Percentiles rank a stretch among this genome's conserved stretches.
phyloP scores from a whole-genome alignment of 2,113 vertebrate genomes.

The Peromyscus leucopus region DNA sequence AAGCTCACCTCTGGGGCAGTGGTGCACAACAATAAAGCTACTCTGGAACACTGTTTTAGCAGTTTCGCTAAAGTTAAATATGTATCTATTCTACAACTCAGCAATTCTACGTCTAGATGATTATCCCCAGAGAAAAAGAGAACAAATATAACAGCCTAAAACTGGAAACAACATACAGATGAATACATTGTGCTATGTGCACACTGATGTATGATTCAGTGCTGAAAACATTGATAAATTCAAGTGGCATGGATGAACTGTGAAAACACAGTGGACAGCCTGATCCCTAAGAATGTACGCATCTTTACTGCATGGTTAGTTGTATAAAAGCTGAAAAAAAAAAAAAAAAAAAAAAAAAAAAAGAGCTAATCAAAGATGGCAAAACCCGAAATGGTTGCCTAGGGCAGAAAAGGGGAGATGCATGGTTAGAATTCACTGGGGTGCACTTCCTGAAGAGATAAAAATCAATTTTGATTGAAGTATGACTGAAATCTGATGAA shows the following conservation, averaged over 20 bases:
- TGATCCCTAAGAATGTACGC: background rate
- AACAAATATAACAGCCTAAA: slow-evolving; percentile 6
- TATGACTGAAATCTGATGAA: slow-evolving; percentile 28
- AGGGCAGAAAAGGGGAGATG: background rate
- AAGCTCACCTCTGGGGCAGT: slow-evolving; percentile 28
- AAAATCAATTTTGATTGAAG: slow-evolving; percentile 4
- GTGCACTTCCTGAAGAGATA: slow-evolving; percentile 6
- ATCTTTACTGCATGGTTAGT: background rate
- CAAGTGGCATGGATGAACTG: background rate
- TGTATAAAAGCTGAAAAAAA: slow-evolving; percentile 7
- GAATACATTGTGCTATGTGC: background rate
- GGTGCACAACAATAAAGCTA: background rate
- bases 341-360: background rate
- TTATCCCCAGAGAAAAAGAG: slow-evolving; percentile 37
- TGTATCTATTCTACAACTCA: background rate
- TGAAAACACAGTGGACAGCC: slow-evolving; percentile 15
- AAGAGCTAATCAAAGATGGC: slow-evolving; percentile 19
- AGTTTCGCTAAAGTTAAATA: slow-evolving; percentile 30
- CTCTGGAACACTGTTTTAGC: background rate
- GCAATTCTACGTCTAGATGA: slow-evolving; percentile 12
- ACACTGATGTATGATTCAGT: background rate
- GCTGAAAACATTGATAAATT: background rate
- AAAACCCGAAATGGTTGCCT: slow-evolving; percentile 32
- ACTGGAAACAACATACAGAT: background rate
- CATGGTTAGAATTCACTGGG: background rate